Conservation (phyloP, 2,888 invertebrate species). For the Phortica magna region DNA sequence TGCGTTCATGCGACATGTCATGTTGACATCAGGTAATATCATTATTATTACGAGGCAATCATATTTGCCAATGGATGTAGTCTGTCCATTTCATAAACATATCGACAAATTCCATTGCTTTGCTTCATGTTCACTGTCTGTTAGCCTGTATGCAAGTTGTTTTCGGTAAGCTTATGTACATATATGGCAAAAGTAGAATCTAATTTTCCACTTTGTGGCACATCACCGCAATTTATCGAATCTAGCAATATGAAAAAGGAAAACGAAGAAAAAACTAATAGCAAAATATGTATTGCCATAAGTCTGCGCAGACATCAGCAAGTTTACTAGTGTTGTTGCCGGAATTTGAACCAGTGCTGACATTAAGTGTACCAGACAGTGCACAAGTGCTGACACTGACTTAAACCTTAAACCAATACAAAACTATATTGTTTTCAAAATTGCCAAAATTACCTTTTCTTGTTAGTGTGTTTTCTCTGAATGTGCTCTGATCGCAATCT, state of each 20-base stretch:
- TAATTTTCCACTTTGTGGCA: conserved; percentile 73
- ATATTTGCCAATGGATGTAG: conserved; percentile 49
- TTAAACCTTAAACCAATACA: no score
- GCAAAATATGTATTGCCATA: not conserved
- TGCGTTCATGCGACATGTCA: not conserved
- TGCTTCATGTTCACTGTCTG: conserved; percentile 35
- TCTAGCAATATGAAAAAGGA: conserved; percentile 32
- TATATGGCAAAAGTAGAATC: conserved; percentile 57
- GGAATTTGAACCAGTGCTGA: no score
- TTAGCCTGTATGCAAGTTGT: conserved; percentile 20
- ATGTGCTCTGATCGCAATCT: no score
- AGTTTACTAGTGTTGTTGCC: not conserved
- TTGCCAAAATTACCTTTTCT: no score
- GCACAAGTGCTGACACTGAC: no score
- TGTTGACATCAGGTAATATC: conserved; percentile 52
- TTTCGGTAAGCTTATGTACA: not conserved
- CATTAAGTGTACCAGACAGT: no score
- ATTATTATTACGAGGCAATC: conserved; percentile 63
- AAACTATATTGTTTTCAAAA: no score
- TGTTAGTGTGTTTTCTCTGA: no score
- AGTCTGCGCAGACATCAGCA: not conserved
- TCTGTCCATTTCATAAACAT: conserved; percentile 18
- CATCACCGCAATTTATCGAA: conserved; percentile 62
- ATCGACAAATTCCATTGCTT: not conserved
- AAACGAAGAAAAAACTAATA: not conserved